A percentile compares a stretch with the other conserved stretches of the same genome.
Evolutionary conservation across 2,888 invertebrate species (phyloP).

Genomic region (Cremastobaeus sp.): DNA sequence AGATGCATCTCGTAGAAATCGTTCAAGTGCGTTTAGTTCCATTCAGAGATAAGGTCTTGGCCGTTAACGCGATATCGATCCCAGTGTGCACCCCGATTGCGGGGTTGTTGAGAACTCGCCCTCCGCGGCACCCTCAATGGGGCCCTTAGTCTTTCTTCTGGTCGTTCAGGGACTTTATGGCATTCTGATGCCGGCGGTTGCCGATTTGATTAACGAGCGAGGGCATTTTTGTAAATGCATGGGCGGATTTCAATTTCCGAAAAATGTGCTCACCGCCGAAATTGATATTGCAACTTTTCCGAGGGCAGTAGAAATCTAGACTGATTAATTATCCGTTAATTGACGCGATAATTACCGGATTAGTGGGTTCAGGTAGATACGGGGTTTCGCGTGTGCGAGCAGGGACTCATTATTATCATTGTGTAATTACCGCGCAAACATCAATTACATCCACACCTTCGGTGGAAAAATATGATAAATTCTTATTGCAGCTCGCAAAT

Average conservation of each 20-base stretch:
- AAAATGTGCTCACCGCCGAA: too few species aligned
- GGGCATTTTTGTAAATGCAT: too few species aligned
- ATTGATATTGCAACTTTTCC: too few species aligned
- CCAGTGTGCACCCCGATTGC: slow-evolving; percentile 65
- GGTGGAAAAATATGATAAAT: slow-evolving; percentile 45
- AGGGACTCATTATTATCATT: slow-evolving; percentile 41
- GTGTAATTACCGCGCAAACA: slow-evolving; percentile 50
- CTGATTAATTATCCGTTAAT: too few species aligned
- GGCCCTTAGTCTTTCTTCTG: not conserved
- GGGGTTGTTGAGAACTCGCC: slow-evolving; percentile 50
- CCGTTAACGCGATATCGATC: slow-evolving; percentile 70
- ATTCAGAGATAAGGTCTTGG: slow-evolving; percentile 62
- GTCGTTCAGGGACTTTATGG: too few species aligned
- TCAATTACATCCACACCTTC: slow-evolving; percentile 56
- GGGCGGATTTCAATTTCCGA: too few species aligned
- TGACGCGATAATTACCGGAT: too few species aligned
- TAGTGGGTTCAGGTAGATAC: too few species aligned
- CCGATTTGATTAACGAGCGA: too few species aligned
- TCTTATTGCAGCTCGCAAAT: slow-evolving; percentile 40
- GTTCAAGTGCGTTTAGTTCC: slow-evolving; percentile 39
- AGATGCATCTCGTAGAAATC: slow-evolving; percentile 21
- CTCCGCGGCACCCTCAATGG: slow-evolving; percentile 25
- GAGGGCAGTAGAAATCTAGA: too few species aligned
- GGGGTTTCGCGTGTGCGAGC: slow-evolving; percentile 4
- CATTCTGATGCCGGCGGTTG: too few species aligned